Base-by-base conservation (phyloP, 2,888 invertebrate species). In the Achlya flavicornis region DNA sequence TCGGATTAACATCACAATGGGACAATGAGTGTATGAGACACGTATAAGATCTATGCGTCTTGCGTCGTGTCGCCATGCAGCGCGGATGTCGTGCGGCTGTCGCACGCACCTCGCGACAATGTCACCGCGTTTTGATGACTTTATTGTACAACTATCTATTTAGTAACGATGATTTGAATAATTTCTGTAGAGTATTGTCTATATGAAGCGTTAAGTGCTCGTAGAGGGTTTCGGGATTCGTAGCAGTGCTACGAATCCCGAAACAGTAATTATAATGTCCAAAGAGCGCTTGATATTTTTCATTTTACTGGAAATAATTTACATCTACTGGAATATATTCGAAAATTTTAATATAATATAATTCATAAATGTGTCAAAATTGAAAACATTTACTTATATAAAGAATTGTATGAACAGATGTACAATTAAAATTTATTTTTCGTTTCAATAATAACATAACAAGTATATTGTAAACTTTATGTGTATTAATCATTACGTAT, bases 1-100 rank as follows among this genome's bases (percentile, higher is more conserved):
- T 83, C 63, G 81, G 78, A 92, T 92, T 90, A 90, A 77, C 90
- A 92, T 90, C 76, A 91, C 91, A 92, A 92, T 89, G 74, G 85
- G 78, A 88, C 89, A 89, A 89, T 87, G 73, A 60, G 12, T 26
- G 60, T 26, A n/a, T n/a, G n/a, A n/a, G n/a, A n/a, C n/a, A n/a
- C n/a, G n/a, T n/a, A 60, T 60, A 19, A 72, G 75, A 79, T 75
- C 80, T 75, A 71, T 76, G 70, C 66, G 63, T 70, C 63, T 26
- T 26, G 70, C 60, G 60, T 46, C 38, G 58, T 57, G 60, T 60
- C 57, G 53, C 46, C 38, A 53, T 57, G 60, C 58, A 43, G 53
- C 46, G 32, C 12, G 48, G 63, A 16, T 35, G 58, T 48, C 59
- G 62, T 60, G 66, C 57, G 61, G 64, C 58, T 63, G 67, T 64